Conservation (phyloP, 2,888 invertebrate species). For the Corbicula japonica region DNA sequence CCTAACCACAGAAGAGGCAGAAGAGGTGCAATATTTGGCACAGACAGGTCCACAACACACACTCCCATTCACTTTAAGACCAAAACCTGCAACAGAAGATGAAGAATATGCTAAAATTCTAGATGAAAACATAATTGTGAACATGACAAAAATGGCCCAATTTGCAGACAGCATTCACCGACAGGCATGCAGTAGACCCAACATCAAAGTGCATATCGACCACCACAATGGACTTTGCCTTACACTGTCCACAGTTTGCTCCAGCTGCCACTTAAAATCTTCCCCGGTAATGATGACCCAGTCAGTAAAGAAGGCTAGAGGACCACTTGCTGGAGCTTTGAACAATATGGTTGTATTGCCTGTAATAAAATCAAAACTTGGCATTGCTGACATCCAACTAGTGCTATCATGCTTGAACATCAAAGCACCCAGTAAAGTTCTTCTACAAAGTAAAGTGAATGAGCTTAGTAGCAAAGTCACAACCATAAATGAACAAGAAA, state of each 20-base stretch:
- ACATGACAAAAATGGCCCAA: background rate
- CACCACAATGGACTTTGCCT: background rate
- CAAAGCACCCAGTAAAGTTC: no score
- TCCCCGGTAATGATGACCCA: background rate
- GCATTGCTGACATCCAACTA: no score
- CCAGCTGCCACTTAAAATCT: background rate
- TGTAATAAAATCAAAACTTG: no score
- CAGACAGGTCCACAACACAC: background rate
- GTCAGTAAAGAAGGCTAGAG: background rate
- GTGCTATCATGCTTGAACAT: no score
- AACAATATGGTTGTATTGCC: no score
- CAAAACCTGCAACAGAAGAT: conserved; percentile 10
- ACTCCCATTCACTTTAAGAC: conserved; percentile 4
- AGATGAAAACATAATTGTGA: conserved; percentile 9
- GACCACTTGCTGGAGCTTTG: no score
- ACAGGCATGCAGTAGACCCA: background rate
- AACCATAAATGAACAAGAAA: background rate
- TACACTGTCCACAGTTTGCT: background rate
- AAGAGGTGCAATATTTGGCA: background rate
- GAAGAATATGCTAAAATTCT: background rate
- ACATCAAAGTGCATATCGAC: no score
- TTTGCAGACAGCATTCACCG: background rate
- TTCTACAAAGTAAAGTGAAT: background rate
- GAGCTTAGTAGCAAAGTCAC: background rate
- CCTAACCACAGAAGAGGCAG: background rate